Conservation (phyloP, 2,888 invertebrate genomes). For the Luperina testacea region DNA sequence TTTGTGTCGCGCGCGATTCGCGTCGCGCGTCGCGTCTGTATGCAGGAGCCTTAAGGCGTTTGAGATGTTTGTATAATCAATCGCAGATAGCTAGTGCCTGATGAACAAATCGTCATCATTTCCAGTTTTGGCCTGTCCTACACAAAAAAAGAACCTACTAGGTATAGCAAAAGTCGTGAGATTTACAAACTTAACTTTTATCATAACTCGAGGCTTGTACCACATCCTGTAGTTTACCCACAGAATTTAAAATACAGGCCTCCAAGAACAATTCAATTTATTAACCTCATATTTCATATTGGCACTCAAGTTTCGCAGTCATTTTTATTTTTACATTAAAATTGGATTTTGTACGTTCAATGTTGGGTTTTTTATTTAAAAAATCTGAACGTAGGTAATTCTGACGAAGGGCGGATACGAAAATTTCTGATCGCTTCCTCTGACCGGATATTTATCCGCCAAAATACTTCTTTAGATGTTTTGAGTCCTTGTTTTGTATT, state of each 20-base stretch:
- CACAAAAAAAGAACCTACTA: not conserved
- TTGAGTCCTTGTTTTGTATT: not conserved
- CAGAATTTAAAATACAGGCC: not conserved
- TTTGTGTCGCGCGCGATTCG: too few relatives aligned
- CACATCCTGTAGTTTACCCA: not conserved
- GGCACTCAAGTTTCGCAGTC: slow-evolving; percentile 12
- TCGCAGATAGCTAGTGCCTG: not conserved
- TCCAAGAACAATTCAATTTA: slow-evolving; percentile 24
- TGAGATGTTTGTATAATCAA: not conserved
- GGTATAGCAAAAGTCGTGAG: not conserved
- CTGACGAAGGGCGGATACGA: not conserved
- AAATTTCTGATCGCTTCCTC: slow-evolving; percentile 28
- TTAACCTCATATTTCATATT: slow-evolving; percentile 7
- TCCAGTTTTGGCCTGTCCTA: not conserved
- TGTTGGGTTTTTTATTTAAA: not conserved
- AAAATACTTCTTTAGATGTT: slow-evolving; percentile 23
- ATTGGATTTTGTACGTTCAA: slow-evolving; percentile 13
- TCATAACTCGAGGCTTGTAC: not conserved
- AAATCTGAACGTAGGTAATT: not conserved
- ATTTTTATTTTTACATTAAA: slow-evolving; percentile 10
- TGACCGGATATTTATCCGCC: slow-evolving; percentile 34
- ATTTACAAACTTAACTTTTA: too few relatives aligned
- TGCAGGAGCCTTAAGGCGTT: too few relatives aligned
- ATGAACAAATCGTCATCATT: not conserved
- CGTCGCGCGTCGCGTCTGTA: too few relatives aligned